Percentiles rank a stretch among this genome's conserved stretches.
Conservation (phyloP, 2,113 vertebrate genomes). For the Litocranius walleri region DNA sequence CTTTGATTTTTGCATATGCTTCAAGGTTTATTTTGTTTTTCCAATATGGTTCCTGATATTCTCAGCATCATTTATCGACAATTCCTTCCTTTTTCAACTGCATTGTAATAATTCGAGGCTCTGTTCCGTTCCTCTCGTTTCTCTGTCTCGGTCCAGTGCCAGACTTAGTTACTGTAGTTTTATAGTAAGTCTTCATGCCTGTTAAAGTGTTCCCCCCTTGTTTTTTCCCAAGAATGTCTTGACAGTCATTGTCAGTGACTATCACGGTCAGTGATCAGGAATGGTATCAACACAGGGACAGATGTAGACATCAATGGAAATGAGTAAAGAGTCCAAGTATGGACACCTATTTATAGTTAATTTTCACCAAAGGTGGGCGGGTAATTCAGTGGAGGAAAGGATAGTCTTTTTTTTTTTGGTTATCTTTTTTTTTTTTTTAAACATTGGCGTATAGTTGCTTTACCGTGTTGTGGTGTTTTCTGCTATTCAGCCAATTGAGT, state of each 20-base stretch:
- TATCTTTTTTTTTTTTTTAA: not conserved
- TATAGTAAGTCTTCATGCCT: not conserved
- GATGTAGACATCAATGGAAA: not conserved
- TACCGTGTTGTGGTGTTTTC: not conserved
- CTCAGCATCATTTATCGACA: not conserved
- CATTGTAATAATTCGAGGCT: not conserved
- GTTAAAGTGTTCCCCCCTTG: not conserved
- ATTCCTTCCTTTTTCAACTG: not conserved
- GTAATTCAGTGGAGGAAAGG: not conserved
- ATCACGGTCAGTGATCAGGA: not conserved
- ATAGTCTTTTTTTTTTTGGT: not conserved
- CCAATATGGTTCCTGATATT: not conserved
- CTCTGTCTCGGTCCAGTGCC: not conserved
- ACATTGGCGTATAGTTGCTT: not conserved
- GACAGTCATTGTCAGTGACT: not conserved
- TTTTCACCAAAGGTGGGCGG: not conserved
- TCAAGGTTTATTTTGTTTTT: not conserved
- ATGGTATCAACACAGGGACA: not conserved
- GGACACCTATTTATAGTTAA: not conserved
- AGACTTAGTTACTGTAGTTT: not conserved
- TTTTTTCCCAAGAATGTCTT: not conserved
- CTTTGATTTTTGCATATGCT: not conserved
- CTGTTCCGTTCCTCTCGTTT: not conserved
- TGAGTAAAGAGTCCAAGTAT: not conserved
- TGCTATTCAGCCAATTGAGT: not conserved